Percentiles rank a stretch among this genome's conserved stretches.
phyloP scores from a whole-genome alignment of 2,797 vertebrate species.

The Micrastur ruficollis region DNA sequence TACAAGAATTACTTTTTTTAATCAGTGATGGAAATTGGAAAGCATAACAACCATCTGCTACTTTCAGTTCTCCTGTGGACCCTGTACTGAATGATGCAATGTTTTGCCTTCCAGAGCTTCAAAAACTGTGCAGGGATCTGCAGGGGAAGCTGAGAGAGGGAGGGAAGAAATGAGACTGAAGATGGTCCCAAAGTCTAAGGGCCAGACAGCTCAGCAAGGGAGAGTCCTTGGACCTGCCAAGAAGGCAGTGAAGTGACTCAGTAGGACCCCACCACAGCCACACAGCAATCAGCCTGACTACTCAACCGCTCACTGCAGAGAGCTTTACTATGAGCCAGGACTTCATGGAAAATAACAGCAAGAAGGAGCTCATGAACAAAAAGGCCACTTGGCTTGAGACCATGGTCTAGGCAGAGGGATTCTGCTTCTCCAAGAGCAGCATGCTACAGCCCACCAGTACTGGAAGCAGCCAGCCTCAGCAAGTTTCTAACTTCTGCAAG shows the following conservation, averaged over 20 bases:
- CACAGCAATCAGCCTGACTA: not conserved
- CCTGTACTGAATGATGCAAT: not conserved
- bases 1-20: not conserved
- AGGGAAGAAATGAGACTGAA: not conserved
- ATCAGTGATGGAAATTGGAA: not conserved
- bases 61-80: not conserved
- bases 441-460: not conserved
- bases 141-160: not conserved
- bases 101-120: not conserved
- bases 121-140: not conserved
- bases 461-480: not conserved
- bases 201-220: not conserved
- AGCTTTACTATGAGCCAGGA: not conserved
- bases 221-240: not conserved
- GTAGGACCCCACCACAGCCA: not conserved
- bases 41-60: conserved; percentile 1
- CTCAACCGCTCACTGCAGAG: not conserved
- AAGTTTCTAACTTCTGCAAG: accelerated
- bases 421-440: not conserved
- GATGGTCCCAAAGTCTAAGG: not conserved
- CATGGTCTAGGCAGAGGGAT: not conserved
- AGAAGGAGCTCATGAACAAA: not conserved
- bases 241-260: not conserved
- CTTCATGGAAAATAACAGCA: not conserved
- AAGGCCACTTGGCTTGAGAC: not conserved